phyloP scores from a whole-genome alignment of 2,113 vertebrate species.

The Peromyscus californicus region DNA sequence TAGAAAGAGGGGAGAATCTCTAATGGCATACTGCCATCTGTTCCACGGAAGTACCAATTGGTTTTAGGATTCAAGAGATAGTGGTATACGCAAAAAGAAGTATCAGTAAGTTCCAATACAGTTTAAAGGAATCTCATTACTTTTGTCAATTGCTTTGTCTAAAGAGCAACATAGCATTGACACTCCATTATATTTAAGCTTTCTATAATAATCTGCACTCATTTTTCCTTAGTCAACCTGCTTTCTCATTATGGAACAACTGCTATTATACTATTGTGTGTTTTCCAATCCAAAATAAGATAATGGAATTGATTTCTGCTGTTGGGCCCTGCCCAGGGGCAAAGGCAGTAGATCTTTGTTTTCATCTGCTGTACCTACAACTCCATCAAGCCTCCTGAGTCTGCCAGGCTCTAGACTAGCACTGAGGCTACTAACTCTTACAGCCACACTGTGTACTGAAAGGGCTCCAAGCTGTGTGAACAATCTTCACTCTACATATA shows the following conservation, averaged over 20 bases:
- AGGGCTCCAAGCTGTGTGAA: not conserved
- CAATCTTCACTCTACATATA: not conserved
- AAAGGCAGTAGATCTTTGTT: not conserved
- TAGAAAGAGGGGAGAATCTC: not conserved
- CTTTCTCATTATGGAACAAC: not conserved
- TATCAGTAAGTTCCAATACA: not conserved
- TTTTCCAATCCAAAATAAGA: not conserved
- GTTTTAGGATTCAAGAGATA: not conserved
- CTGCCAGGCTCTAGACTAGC: no score
- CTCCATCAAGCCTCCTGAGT: not conserved
- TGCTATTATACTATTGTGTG: not conserved
- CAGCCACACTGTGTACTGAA: not conserved
- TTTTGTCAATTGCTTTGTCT: not conserved
- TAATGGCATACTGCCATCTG: not conserved
- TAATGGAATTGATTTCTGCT: not conserved
- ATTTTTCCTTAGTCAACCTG: not conserved
- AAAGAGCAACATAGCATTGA: not conserved
- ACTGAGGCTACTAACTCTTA: not conserved
- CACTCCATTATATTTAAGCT: not conserved
- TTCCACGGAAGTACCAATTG: not conserved
- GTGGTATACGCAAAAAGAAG: not conserved
- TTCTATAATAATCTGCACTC: not conserved
- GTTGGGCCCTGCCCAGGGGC: not conserved
- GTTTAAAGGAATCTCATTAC: not conserved
- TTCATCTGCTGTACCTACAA: not conserved